Evolutionary conservation across 2,888 invertebrate genomes (phyloP).

Genomic region (Bhutanitis thaidina): DNA sequence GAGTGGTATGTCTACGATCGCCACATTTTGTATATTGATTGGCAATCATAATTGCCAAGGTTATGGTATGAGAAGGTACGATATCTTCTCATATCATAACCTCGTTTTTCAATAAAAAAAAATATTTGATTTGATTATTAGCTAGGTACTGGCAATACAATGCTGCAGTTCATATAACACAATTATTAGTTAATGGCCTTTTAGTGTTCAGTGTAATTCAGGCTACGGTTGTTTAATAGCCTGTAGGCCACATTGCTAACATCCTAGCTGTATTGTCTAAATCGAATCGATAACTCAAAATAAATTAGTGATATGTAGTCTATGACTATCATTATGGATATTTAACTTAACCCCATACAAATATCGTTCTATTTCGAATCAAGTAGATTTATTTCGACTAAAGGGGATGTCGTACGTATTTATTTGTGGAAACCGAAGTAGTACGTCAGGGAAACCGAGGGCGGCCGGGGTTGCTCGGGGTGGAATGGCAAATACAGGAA

Average conservation of each 20-base stretch:
- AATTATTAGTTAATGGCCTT: slow-evolving; percentile 4
- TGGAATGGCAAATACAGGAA: slow-evolving; percentile 73
- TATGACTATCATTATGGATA: too few species aligned
- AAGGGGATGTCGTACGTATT: slow-evolving; percentile 54
- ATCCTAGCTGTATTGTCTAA: not conserved
- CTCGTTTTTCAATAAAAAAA: too few species aligned
- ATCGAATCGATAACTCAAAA: too few species aligned
- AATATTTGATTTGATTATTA: too few species aligned
- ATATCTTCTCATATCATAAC: too few species aligned
- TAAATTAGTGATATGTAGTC: too few species aligned
- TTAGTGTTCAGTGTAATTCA: slow-evolving; percentile 6
- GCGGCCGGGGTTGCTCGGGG: slow-evolving; percentile 34
- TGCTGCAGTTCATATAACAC: slow-evolving; percentile 4
- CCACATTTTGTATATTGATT: too few species aligned
- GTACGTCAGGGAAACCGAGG: slow-evolving; percentile 44
- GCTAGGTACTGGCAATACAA: not conserved
- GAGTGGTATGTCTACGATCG: too few species aligned
- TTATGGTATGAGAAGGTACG: too few species aligned
- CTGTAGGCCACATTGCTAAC: not conserved
- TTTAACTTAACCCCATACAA: slow-evolving; percentile 24
- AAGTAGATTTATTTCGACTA: slow-evolving; percentile 52
- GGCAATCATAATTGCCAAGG: too few species aligned
- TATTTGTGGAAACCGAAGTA: slow-evolving; percentile 52
- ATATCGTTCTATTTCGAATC: slow-evolving; percentile 53
- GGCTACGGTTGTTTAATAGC: not conserved